These are phyloP conservation scores for Xyliphius kryptos DNA, from an alignment of 2,113 vertebrate species.

Conservation along the genomic window DNA sequence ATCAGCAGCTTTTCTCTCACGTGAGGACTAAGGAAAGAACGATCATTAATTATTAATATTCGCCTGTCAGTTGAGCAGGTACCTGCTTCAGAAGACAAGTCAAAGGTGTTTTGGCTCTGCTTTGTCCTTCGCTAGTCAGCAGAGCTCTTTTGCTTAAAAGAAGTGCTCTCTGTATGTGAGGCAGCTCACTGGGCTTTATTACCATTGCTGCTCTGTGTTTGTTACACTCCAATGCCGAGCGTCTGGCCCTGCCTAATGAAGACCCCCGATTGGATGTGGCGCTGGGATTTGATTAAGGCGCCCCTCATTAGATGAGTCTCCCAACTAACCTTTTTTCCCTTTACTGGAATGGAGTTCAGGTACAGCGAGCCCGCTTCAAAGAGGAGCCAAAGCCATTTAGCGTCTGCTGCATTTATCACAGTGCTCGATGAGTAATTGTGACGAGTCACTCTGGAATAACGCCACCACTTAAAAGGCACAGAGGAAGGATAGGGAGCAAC, in stretches of 20 bases:
- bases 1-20: constrained; percentile 12
- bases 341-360: constrained; percentile 29
- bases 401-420: constrained; percentile 26
- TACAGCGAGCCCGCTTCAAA: constrained; percentile 32
- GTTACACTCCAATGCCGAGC: constrained; percentile 23
- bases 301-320: constrained; percentile 35
- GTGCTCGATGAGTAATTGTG: constrained; percentile 25
- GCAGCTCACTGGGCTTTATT: constrained; percentile 18
- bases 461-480: constrained; percentile 27
- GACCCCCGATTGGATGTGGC: constrained; percentile 21
- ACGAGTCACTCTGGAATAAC: constrained; percentile 21
- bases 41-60: constrained; percentile 45
- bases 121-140: constrained; percentile 36
- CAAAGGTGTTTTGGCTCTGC: constrained; percentile 35
- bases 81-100: constrained; percentile 41
- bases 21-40: constrained; percentile 30
- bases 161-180: not conserved
- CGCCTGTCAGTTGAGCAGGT: constrained; percentile 40
- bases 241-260: constrained; percentile 28
- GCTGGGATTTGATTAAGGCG: constrained; percentile 37
- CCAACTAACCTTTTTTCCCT: constrained; percentile 31
- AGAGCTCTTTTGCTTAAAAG: constrained; percentile 29
- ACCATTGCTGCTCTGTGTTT: constrained; percentile 17
- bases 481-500: constrained; percentile 26
- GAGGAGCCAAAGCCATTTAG: constrained; percentile 29